Base-by-base conservation (phyloP, 2,888 invertebrate genomes). In the Heliconius sara region DNA sequence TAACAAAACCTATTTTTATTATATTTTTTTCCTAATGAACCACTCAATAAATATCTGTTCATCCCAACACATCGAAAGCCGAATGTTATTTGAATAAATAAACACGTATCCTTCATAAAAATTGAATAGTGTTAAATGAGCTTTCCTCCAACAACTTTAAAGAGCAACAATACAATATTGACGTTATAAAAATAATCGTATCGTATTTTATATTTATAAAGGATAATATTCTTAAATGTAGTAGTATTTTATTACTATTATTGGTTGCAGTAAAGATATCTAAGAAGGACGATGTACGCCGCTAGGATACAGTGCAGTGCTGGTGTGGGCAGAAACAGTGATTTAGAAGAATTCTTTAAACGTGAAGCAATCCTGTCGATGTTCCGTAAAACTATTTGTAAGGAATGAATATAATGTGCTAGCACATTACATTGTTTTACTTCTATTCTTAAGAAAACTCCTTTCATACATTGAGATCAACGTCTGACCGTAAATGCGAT, bases 51-150 rank as follows among this genome's bases (percentile, higher is more conserved):
- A 65, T 5, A 65, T 2, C 7, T 27, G 43, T 19, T 27, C 65
- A 75, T 75, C 30, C 27, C 6, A 27, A 22, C 27, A 5, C 63
- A 39, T 27, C 43, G 65, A 43, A 16, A 25, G 22, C 19, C 27
- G 72, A 79, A 74, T 70, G 34, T n/a, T n/a, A 12, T 7, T 52
- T 52, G 52, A 79, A 80, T 70, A 80, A 76, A 78, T 80, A 83
- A 83, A 81, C 77, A 73, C 34, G 65, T 72, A 76, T 75, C 81
- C 80, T 60, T 66, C n/a, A 52, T 25, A 73, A 81, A 76, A 73
- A 73, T 39, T 81, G 81, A 82, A 82, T 84, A 73, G 81, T 68
- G 19, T 57, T 79, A 80, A 84, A 84, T 76, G 84, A 83, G 82
- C 82, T 83, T 82, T 83, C 81, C 75, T 81, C 52, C 78, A 81